phyloP scores from a whole-genome alignment of 1,140 invertebrate species.

The Drosophila sechellia region DNA sequence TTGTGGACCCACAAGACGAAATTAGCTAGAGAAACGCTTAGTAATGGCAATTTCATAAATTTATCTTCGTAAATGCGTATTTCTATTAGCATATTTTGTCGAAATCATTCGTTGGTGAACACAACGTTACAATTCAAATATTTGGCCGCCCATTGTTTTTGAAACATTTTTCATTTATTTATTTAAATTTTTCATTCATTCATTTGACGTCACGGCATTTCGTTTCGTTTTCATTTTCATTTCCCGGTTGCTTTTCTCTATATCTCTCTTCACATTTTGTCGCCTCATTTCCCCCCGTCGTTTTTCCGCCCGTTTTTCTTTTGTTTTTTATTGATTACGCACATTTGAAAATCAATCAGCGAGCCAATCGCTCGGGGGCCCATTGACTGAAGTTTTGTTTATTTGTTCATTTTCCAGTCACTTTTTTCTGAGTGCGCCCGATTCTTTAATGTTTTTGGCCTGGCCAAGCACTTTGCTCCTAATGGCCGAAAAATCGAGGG shows the following conservation, averaged over 20 bases:
- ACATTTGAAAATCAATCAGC: constrained; percentile 75
- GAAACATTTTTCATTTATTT: constrained; percentile 54
- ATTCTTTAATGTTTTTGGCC: constrained; percentile 23
- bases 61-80: constrained; percentile 20
- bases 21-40: constrained; percentile 43
- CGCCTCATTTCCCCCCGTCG: constrained; percentile 2
- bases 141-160: constrained; percentile 51
- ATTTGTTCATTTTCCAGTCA: constrained; percentile 57
- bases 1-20: constrained; percentile 37
- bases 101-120: not conserved
- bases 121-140: constrained; percentile 47
- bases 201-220: constrained; percentile 54
- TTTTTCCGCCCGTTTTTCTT: constrained; percentile 23
- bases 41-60: constrained; percentile 36
- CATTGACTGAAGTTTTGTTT: constrained; percentile 76
- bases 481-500: constrained; percentile 40
- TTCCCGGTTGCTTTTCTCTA: not conserved
- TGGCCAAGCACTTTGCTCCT: constrained; percentile 51
- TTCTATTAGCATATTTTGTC: constrained; percentile 18
- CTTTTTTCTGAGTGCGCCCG: constrained; percentile 3
- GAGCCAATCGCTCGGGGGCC: constrained; percentile 32
- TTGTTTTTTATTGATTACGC: constrained; percentile 74
- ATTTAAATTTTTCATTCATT: constrained; percentile 55
- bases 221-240: not conserved
- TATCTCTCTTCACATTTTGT: constrained; percentile 7